A percentile compares a stretch with the other conserved stretches of the same genome.
phyloP scores from a whole-genome alignment of 2,888 invertebrate species.

The Crossocerus cetratus region DNA sequence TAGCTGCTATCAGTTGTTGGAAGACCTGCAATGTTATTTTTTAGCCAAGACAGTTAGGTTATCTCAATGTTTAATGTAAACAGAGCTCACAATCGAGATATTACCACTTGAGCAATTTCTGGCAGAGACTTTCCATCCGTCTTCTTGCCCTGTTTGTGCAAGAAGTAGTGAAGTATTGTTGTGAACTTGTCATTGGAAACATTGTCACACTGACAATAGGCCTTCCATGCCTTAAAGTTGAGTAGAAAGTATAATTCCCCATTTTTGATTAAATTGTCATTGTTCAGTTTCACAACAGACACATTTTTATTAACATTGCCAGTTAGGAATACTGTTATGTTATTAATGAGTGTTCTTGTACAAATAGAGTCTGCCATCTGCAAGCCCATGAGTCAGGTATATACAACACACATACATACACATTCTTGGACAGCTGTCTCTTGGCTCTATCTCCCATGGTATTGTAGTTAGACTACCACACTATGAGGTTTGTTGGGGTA shows the following conservation, averaged over 20 bases:
- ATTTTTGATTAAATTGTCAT: constrained; percentile 78
- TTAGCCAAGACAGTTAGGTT: constrained; percentile 27
- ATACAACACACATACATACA: too few species aligned
- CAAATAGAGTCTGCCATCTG: constrained; percentile 15
- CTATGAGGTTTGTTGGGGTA: too few species aligned
- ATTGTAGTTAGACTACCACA: too few species aligned
- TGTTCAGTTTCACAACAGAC: constrained; percentile 80
- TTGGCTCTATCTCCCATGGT: neutral
- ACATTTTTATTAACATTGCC: constrained; percentile 38
- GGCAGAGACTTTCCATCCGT: constrained; percentile 32
- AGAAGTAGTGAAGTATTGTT: constrained; percentile 67
- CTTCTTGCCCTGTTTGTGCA: constrained; percentile 41
- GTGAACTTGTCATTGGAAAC: constrained; percentile 36
- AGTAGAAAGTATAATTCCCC: constrained; percentile 84
- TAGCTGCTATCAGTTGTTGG: constrained; percentile 75
- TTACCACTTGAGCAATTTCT: constrained; percentile 63
- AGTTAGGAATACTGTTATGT: constrained; percentile 56
- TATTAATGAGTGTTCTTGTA: constrained; percentile 40
- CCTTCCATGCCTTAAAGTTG: constrained; percentile 80
- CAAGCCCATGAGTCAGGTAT: too few species aligned
- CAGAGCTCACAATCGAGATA: constrained; percentile 2
- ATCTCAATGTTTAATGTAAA: constrained; percentile 17
- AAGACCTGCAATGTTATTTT: constrained; percentile 54
- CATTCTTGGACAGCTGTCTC: neutral
- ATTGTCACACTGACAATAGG: constrained; percentile 62